Conservation (phyloP, 2,797 vertebrate species). For the Sebastes iracundus region DNA sequence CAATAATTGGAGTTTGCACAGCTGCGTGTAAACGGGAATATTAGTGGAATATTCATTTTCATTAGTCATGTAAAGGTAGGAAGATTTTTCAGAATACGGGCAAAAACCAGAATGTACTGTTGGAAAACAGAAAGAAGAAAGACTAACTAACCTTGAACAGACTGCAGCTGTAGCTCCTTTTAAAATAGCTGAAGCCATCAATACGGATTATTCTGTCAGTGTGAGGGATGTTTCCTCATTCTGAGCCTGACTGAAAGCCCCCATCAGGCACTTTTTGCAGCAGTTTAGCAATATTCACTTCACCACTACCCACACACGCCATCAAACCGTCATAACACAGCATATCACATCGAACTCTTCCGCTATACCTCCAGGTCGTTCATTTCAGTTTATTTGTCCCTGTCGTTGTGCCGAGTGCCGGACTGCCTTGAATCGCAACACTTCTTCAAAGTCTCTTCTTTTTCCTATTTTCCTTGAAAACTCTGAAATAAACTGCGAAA, state of each 20-base stretch:
- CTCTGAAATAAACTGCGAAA: slow-evolving; percentile 12
- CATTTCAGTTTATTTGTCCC: neutral
- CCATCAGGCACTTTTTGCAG: slow-evolving; percentile 20
- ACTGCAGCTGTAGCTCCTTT: slow-evolving; percentile 1
- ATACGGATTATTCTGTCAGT: slow-evolving; percentile 23
- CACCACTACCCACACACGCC: slow-evolving; percentile 22
- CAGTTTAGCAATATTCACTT: slow-evolving; percentile 42
- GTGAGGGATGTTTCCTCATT: slow-evolving; percentile 17
- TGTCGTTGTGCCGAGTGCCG: neutral
- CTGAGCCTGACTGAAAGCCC: slow-evolving; percentile 18
- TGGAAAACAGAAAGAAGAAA: neutral
- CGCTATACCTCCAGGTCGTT: neutral
- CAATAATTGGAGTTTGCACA: neutral
- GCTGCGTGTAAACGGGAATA: neutral
- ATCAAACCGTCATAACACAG: slow-evolving; percentile 30
- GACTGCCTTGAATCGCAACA: neutral
- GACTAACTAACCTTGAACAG: neutral
- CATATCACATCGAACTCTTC: neutral
- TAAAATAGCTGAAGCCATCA: slow-evolving; percentile 27
- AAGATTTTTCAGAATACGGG: too few relatives aligned
- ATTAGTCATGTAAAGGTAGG: neutral
- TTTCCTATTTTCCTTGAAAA: neutral
- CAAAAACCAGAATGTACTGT: too few relatives aligned
- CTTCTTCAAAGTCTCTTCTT: neutral
- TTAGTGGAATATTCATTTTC: neutral